Conservation (phyloP, 2,888 invertebrate genomes). For the Silvanus unidentatus region DNA sequence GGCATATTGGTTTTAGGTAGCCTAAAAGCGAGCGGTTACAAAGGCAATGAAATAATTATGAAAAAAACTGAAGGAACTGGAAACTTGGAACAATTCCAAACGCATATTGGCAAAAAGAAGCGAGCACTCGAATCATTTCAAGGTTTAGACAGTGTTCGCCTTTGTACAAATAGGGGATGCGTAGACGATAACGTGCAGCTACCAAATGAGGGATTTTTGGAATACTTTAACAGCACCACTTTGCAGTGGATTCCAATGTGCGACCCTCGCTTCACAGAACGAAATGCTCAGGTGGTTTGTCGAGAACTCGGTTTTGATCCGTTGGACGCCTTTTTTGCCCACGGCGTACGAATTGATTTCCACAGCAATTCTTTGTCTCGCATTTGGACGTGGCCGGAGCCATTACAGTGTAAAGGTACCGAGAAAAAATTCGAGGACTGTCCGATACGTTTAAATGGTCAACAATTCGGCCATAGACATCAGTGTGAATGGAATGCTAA, state of each 20-base stretch:
- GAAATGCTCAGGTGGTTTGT: slow-evolving; percentile 96
- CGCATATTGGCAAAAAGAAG: slow-evolving; percentile 39
- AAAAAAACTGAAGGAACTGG: slow-evolving; percentile 50
- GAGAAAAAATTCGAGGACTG: slow-evolving; percentile 76
- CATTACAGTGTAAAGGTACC: slow-evolving; percentile 74
- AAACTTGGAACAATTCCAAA: slow-evolving; percentile 36
- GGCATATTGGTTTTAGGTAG: slow-evolving; percentile 92
- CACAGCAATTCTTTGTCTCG: slow-evolving; percentile 82
- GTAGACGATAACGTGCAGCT: slow-evolving; percentile 52
- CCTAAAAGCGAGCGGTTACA: slow-evolving; percentile 74
- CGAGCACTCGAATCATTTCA: slow-evolving; percentile 54
- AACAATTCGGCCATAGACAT: slow-evolving; percentile 77
- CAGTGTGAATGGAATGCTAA: slow-evolving; percentile 84
- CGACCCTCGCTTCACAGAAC: slow-evolving; percentile 89
- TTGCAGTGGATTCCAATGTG: slow-evolving; percentile 96
- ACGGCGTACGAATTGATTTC: slow-evolving; percentile 79
- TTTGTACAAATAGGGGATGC: slow-evolving; percentile 74
- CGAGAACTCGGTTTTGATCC: slow-evolving; percentile 85
- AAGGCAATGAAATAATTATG: slow-evolving; percentile 73
- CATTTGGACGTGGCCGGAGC: slow-evolving; percentile 94
- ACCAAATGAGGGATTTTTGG: slow-evolving; percentile 79
- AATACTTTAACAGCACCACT: slow-evolving; percentile 92
- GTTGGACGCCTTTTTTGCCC: slow-evolving; percentile 81
- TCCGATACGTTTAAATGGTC: slow-evolving; percentile 82
- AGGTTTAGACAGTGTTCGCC: slow-evolving; percentile 60